Evolutionary conservation across 92 coral and sea anemone species (phyloP).

Genomic region (Epizoanthus illoricatus): DNA sequence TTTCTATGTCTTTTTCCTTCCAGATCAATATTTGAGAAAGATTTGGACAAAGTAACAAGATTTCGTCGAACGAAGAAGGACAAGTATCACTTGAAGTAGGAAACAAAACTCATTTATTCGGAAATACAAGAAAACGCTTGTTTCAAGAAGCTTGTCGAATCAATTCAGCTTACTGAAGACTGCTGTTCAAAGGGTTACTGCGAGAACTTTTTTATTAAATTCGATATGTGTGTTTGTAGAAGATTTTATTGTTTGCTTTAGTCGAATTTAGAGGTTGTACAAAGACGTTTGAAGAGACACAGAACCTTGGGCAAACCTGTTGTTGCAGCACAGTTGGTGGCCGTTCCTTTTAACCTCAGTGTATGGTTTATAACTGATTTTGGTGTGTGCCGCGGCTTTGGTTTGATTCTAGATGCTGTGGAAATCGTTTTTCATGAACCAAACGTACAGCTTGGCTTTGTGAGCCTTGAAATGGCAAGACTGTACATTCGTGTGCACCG

Average conservation of each 20-base stretch:
- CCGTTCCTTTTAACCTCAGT: conserved; percentile 3
- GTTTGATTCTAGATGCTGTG: neutral
- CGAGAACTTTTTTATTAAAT: neutral
- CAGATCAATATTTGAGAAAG: conserved; percentile 30
- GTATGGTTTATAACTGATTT: no score
- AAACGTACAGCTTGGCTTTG: neutral
- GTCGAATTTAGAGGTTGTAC: neutral
- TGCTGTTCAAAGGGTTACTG: neutral
- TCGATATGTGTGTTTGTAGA: neutral
- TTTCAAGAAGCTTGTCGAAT: neutral
- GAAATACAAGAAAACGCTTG: neutral
- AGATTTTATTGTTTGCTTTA: neutral
- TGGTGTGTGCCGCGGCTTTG: neutral
- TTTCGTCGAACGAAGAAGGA: neutral
- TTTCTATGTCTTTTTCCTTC: conserved; percentile 15
- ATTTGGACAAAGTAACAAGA: neutral
- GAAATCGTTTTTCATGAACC: neutral
- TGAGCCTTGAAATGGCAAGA: neutral
- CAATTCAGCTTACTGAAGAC: neutral
- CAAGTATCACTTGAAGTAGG: neutral
- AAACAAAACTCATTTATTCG: neutral
- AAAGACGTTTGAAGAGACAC: conserved; percentile 9
- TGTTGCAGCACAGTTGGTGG: conserved; percentile 22
- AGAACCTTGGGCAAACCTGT: neutral
- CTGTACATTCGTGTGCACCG: neutral